Evolutionary conservation across 2,113 vertebrate species (phyloP).

Genomic region (Python bivittatus): DNA sequence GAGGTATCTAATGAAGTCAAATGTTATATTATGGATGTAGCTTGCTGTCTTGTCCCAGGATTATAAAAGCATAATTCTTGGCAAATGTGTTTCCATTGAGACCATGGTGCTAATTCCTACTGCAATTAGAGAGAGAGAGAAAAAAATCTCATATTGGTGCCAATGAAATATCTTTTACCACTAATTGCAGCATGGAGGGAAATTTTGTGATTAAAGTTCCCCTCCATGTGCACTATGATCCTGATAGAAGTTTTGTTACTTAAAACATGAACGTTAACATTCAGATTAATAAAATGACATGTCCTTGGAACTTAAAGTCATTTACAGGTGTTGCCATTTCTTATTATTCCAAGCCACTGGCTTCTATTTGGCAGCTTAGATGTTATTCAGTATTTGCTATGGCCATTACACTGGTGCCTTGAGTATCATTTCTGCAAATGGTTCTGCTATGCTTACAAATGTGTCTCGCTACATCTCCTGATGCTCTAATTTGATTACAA

Average conservation of each 20-base stretch:
- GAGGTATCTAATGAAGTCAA: neutral
- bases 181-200: neutral
- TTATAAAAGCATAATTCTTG: neutral
- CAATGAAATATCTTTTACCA: neutral
- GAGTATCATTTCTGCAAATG: constrained; percentile 22
- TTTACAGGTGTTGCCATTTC: neutral
- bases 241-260: neutral
- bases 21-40: neutral
- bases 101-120: neutral
- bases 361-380: neutral
- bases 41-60: neutral
- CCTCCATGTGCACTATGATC: neutral
- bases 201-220: neutral
- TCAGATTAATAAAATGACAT: neutral
- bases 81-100: no score
- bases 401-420: neutral
- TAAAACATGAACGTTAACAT: neutral
- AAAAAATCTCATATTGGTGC: neutral
- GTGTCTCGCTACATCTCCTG: constrained; percentile 49
- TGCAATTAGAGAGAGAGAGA: neutral
- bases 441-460: constrained; percentile 46
- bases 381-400: neutral
- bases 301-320: neutral
- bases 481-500: constrained; percentile 63
- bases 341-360: neutral